Base-by-base conservation (phyloP, 2,888 invertebrate genomes). In the Thysanoteuthis rhombus region DNA sequence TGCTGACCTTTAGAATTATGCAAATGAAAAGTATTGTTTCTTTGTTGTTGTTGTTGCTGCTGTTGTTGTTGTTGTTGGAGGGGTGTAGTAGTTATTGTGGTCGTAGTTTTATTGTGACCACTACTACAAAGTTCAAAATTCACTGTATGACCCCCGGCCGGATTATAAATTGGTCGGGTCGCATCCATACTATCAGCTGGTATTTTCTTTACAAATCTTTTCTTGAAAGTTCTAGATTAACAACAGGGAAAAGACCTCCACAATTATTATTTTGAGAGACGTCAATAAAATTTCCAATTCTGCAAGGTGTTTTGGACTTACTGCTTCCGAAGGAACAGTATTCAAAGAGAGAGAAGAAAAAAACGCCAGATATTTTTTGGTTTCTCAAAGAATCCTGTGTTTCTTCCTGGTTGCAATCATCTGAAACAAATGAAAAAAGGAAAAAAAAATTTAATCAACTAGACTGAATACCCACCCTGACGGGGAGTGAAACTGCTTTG, bases 41-140 rank as follows among this genome's bases (percentile, higher is more conserved):
- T 91, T 91, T 91, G 91, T 91, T 91, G 91, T 42, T 91, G 91
- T 3, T 40, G 40, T 42, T 90, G 90, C 22, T 36, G 36, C 38
- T 39, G 42, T n/a, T 92, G 91, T 42, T 90, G 90, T 32, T 92
- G 45, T 12, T 92, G 91, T 25, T 42, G 91, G 4, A 28, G 19
- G 5, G 42, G 19, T 92, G 91, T 42, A 42, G 40, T 42, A 6
- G 42, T 45, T n/a, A 39, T 36, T n/a, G 40, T 91, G 91, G 39
- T 91, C 19, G n/a, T 91, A 39, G n/a, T 92, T 40, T 92, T 92
- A 40, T 40, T 92, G 40, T 45, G n/a, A 32, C 92, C 22, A 22
- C 28, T 40, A 32, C 45, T 92, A 42, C 92, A 92, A 92, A 92
- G 40, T 25, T 92, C 92, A 92, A 92, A 92, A 6, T 40, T 92